Evolutionary conservation across 2,113 vertebrate genomes (phyloP), one percentile per base, ranked within the genome.

Genomic region (Morone chrysops): DNA sequence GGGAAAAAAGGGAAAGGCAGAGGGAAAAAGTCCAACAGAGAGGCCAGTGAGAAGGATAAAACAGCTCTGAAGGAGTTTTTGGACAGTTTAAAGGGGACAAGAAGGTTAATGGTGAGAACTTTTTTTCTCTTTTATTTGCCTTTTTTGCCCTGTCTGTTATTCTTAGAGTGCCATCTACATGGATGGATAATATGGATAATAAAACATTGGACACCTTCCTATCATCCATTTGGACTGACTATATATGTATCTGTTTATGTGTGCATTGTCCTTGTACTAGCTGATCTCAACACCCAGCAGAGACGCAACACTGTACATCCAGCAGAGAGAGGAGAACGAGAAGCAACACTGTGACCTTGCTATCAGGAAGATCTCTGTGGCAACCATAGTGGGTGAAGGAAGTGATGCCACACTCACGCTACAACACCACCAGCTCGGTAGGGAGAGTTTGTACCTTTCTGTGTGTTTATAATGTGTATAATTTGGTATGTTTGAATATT

Each of bases 101-200:
- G 94, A 83, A 90, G 95, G 65, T 87, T 96, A 67, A 91, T 96
- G 94, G 96, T 96, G 70, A 95, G 94, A 76, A n/a, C 14, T 31
- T 54, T 10, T 25, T 14, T 16, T 7, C 11, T 9, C 31, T 43
- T 57, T 74, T 25, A n/a, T 20, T 8, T 48, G 47, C 25, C 25
- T 25, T 31, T 31, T 31, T 31, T 31, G 31, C 31, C 31, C 31
- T 31, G 3, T 31, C 31, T 31, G 31, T 31, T 31, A 31, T 48
- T 43, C 41, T 47, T 25, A 13, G 17, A 31, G 5, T 43, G 9
- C 2, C 14, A 38, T 67, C 60, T 13, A 48, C 31, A 60, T 77
- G n/a, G n/a, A n/a, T n/a, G n/a, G n/a, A n/a, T n/a, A n/a, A n/a
- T 74, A 47, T 48, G 31, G 43, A 79, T 38, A 2, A 18, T 7